These are phyloP conservation scores for Lepidotrigona ventralis DNA, from an alignment of 1,140 invertebrate species.

Conservation along the genomic window DNA sequence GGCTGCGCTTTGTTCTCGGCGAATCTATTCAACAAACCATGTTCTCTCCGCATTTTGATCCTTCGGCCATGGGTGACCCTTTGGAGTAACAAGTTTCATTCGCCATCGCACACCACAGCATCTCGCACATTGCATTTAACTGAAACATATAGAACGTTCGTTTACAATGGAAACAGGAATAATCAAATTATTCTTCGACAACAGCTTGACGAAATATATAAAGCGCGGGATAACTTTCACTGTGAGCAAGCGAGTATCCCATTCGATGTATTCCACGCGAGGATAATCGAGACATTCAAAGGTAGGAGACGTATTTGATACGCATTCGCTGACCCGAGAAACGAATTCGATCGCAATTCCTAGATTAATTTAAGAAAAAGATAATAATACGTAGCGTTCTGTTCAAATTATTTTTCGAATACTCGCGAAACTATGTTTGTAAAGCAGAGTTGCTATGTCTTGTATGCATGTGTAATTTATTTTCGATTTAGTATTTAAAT, in stretches of 20 bases:
- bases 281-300: not conserved
- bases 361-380: no score
- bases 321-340: not conserved
- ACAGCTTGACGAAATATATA: not conserved
- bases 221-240: not conserved
- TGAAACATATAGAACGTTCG: slow-evolving; percentile 40
- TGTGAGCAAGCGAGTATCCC: not conserved
- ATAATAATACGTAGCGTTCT: not conserved
- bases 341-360: not conserved
- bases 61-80: slow-evolving; percentile 83
- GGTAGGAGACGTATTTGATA: not conserved
- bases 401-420: not conserved
- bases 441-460: not conserved
- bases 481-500: no score
- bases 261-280: not conserved
- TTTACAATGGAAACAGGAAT: not conserved
- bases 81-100: slow-evolving; percentile 16
- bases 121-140: slow-evolving; percentile 75
- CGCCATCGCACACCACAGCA: slow-evolving; percentile 81
- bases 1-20: not conserved
- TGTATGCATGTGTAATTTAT: not conserved
- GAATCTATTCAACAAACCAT: slow-evolving; percentile 70
- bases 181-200: slow-evolving; percentile 27
- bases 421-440: not conserved
- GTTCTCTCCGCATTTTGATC: slow-evolving; percentile 84